Evolutionary conservation across 2,797 vertebrate genomes (phyloP).

Genomic region (Trichosurus vulpecula): DNA sequence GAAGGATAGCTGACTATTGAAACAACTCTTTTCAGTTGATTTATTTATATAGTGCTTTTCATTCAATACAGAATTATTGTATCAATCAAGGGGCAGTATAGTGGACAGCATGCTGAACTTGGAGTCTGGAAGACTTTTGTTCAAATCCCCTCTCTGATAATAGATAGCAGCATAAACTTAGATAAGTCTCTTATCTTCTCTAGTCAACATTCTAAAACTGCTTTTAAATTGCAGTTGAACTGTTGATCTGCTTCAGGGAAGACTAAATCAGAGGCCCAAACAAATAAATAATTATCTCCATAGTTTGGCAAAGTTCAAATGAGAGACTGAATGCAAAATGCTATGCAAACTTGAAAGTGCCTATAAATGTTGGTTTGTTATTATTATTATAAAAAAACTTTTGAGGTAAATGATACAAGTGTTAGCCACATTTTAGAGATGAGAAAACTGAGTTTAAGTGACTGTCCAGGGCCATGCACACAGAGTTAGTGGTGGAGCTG

Average conservation of each 20-base stretch:
- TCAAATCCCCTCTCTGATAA: not conserved
- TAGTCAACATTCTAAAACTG: not conserved
- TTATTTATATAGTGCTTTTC: not conserved
- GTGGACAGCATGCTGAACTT: not conserved
- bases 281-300: not conserved
- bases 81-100: not conserved
- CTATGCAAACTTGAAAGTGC: not conserved
- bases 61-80: not conserved
- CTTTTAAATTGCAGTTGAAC: not conserved
- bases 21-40: not conserved
- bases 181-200: not conserved
- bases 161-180: not conserved
- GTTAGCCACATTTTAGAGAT: not conserved
- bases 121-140: not conserved
- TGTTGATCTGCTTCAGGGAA: not conserved
- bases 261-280: not conserved
- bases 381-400: not conserved
- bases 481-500: not conserved
- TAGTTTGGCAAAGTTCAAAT: not conserved
- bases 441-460: not conserved
- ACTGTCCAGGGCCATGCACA: not conserved
- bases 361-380: not conserved
- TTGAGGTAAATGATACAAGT: not conserved
- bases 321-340: not conserved
- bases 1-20: constrained; percentile 49